Conservation (phyloP, 2,797 vertebrate species). For the Channallabes apus region DNA sequence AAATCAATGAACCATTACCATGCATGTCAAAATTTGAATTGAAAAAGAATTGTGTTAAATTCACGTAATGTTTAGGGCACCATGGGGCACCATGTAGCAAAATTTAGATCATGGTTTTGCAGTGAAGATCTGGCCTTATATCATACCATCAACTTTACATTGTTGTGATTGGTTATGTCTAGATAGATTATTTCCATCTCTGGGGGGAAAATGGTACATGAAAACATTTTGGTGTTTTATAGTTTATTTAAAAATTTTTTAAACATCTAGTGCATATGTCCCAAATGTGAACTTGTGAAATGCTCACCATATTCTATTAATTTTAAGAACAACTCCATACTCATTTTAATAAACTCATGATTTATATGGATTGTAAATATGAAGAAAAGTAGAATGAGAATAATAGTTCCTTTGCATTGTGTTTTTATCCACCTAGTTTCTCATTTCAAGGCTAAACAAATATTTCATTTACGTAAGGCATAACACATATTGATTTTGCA, state of each 20-base stretch:
- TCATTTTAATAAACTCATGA: neutral
- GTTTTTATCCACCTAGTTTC: neutral
- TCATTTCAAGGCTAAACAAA: neutral
- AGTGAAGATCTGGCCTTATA: neutral
- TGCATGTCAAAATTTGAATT: neutral
- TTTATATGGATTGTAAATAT: neutral
- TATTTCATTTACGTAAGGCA: neutral
- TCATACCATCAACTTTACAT: neutral
- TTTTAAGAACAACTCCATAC: neutral
- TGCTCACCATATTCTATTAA: neutral
- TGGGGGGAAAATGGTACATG: neutral
- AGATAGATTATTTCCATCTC: neutral
- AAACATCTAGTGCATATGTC: neutral
- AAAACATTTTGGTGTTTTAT: constrained; percentile 7
- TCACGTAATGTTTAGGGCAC: neutral
- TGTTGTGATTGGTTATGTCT: neutral
- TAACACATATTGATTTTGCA: constrained; percentile 12
- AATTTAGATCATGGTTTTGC: neutral
- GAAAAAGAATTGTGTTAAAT: neutral
- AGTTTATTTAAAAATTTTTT: neutral
- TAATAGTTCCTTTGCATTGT: neutral
- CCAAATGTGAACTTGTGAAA: constrained; percentile 5
- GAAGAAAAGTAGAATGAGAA: neutral
- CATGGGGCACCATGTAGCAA: neutral
- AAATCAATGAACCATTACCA: constrained; percentile 25